Conservation (phyloP, 2,113 vertebrate species). For the Mandrillus leucophaeus region DNA sequence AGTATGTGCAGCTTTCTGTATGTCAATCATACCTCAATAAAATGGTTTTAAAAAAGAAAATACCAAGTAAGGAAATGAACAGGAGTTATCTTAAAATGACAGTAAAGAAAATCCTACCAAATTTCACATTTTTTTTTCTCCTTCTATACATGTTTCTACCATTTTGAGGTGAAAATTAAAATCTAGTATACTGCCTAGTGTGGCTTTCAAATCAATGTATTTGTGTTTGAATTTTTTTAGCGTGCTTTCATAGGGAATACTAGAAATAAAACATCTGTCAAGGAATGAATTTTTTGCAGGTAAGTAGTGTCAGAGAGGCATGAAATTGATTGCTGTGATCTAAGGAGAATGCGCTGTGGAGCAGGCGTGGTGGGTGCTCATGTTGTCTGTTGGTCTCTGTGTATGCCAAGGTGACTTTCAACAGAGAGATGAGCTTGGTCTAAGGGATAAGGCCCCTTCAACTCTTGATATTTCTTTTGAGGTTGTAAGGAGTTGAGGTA, state of each 20-base stretch:
- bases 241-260: slow-evolving; percentile 26
- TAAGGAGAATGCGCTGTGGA: not conserved
- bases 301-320: not conserved
- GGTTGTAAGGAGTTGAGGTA: not conserved
- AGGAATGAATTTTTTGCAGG: not conserved
- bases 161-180: slow-evolving; percentile 45
- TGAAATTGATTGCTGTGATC: not conserved
- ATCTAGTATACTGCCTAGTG: not conserved
- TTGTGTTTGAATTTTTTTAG: not conserved
- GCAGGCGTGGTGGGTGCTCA: not conserved
- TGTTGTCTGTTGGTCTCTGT: not conserved
- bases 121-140: not conserved
- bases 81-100: not conserved
- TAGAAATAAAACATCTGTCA: slow-evolving; percentile 44
- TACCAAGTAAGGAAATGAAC: not conserved
- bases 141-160: not conserved
- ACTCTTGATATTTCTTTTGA: not conserved
- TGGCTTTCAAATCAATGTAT: not conserved
- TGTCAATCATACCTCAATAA: not conserved
- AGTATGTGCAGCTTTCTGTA: not conserved
- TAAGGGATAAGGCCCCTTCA: not conserved
- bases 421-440: not conserved
- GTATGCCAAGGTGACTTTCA: not conserved
- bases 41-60: not conserved
- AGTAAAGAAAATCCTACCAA: not conserved